Conservation (phyloP, 30 jellyfish, hydroid and myxozoan species). For the Aurelia aurita region DNA sequence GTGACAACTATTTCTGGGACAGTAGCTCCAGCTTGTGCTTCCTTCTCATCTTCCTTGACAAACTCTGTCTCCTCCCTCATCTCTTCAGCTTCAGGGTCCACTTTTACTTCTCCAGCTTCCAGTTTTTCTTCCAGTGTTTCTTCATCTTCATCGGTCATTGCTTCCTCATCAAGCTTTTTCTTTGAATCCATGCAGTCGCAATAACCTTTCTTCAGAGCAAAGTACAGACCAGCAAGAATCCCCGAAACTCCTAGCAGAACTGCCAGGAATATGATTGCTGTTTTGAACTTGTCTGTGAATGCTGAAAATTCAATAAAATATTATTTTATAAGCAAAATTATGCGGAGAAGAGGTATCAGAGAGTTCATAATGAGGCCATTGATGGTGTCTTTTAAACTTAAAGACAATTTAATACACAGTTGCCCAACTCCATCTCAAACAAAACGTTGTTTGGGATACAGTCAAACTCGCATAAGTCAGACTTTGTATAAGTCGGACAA, state of each 20-base stretch:
- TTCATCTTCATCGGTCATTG: slow-evolving; percentile 49
- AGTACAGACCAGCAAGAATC: slow-evolving; percentile 62
- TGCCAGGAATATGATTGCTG: slow-evolving; percentile 83
- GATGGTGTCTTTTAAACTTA: too few species aligned
- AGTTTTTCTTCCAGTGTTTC: slow-evolving; percentile 27
- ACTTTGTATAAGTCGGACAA: too few species aligned
- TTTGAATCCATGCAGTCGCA: slow-evolving; percentile 73
- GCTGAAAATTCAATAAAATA: slow-evolving; percentile 20
- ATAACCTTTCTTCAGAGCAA: slow-evolving; percentile 71
- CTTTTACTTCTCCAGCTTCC: not conserved
- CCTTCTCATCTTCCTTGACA: not conserved
- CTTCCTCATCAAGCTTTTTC: slow-evolving; percentile 77
- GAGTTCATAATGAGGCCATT: too few species aligned
- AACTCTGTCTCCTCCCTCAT: not conserved
- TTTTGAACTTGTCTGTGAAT: slow-evolving; percentile 57
- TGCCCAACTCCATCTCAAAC: too few species aligned
- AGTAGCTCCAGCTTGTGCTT: slow-evolving; percentile 2
- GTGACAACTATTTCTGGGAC: slow-evolving; percentile 80
- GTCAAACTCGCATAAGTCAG: too few species aligned
- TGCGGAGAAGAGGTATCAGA: too few species aligned
- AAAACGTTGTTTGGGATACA: too few species aligned
- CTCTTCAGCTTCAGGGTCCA: slow-evolving; percentile 13
- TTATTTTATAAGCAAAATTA: too few species aligned
- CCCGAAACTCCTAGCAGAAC: slow-evolving; percentile 61
- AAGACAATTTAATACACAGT: too few species aligned